Evolutionary conservation across 2,888 invertebrate species (phyloP).

Genomic region (Diplolepis rosae): DNA sequence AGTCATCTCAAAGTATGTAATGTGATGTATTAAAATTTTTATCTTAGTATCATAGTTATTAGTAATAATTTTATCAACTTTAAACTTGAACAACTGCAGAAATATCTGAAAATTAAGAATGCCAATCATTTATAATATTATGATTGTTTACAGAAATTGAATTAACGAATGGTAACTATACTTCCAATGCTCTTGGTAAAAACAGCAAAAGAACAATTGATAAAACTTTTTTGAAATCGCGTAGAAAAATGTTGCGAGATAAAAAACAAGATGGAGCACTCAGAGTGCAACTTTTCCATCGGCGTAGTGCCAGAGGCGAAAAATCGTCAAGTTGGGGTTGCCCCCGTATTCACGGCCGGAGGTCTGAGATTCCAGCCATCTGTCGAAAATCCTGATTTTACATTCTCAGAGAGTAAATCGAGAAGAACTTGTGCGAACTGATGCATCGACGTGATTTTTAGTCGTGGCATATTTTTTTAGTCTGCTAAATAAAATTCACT

Average conservation of each 20-base stretch:
- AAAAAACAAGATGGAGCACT: slow-evolving; percentile 70
- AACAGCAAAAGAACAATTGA: not conserved
- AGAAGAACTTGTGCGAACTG: slow-evolving; percentile 6
- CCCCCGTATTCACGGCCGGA: slow-evolving; percentile 62
- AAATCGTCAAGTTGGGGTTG: slow-evolving; percentile 67
- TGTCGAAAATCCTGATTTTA: slow-evolving; percentile 70
- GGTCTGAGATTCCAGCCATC: slow-evolving; percentile 71
- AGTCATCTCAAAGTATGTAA: no score
- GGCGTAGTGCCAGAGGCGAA: slow-evolving; percentile 67
- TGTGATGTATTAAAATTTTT: no score
- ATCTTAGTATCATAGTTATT: no score
- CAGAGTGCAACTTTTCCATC: slow-evolving; percentile 72
- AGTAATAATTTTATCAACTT: no score
- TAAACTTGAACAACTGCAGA: no score
- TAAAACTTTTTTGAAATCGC: slow-evolving; percentile 48
- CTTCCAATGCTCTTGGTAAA: not conserved
- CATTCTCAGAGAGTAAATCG: slow-evolving; percentile 47
- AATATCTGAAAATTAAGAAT: no score
- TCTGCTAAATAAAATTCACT: not conserved
- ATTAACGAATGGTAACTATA: no score
- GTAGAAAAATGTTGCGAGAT: slow-evolving; percentile 52
- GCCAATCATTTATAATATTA: no score
- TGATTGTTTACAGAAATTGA: no score
- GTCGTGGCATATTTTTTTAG: not conserved
- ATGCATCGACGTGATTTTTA: slow-evolving; percentile 6